Conservation (phyloP, 2,113 vertebrate genomes). For the Manacus vitellinus region DNA sequence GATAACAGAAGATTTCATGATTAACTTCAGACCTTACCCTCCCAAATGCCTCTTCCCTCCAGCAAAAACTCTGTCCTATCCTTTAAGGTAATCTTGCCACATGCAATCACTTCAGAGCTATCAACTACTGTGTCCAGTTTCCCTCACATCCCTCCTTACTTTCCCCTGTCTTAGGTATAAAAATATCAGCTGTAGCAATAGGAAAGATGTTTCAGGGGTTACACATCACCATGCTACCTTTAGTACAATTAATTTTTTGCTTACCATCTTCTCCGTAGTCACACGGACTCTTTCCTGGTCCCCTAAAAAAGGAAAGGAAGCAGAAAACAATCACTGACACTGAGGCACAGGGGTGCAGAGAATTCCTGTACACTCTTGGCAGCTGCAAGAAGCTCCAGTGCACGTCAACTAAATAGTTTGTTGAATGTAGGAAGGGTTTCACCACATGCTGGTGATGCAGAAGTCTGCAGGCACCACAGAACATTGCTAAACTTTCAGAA, state of each 20-base stretch:
- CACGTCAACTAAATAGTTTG: not conserved
- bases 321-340: not conserved
- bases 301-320: slow-evolving; percentile 12
- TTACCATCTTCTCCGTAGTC: slow-evolving; percentile 64
- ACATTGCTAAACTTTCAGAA: not conserved
- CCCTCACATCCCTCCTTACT: not conserved
- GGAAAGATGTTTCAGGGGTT: not conserved
- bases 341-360: not conserved
- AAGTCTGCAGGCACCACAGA: not conserved
- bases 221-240: not conserved
- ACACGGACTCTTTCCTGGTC: not conserved
- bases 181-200: not conserved
- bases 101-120: not conserved
- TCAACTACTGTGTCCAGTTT: not conserved
- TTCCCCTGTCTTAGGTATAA: not conserved
- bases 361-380: not conserved
- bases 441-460: not conserved
- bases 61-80: not conserved
- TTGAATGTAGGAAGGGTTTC: not conserved
- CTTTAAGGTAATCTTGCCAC: not conserved
- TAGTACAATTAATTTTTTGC: not conserved
- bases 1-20: not conserved
- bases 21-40: not conserved
- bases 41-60: not conserved
- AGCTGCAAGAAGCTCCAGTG: not conserved